phyloP scores from a whole-genome alignment of 2,888 invertebrate genomes.

The Thecocarcelia acutangulata region DNA sequence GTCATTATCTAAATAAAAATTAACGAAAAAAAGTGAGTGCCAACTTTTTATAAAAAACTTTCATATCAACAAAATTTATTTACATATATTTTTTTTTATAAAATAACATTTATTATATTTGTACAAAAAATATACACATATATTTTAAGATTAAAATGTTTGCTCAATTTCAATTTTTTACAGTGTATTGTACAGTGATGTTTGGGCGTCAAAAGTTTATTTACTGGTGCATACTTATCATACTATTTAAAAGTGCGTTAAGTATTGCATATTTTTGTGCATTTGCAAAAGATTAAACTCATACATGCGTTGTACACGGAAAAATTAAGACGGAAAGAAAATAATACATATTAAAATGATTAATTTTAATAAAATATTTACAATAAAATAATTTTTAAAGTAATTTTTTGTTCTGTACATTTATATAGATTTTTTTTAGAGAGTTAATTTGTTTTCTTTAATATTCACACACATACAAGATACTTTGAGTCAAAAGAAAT shows the following conservation, averaged over 20 bases:
- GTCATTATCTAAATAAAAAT: slow-evolving; percentile 89
- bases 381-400: slow-evolving; percentile 46
- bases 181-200: slow-evolving; percentile 44
- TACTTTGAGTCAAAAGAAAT: slow-evolving; percentile 80
- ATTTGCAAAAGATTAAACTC: slow-evolving; percentile 17
- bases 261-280: slow-evolving; percentile 57
- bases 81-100: slow-evolving; percentile 8
- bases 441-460: slow-evolving; percentile 70
- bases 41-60: too few species aligned
- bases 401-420: slow-evolving; percentile 71
- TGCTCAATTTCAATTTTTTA: slow-evolving; percentile 29
- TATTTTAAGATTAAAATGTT: slow-evolving; percentile 38
- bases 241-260: slow-evolving; percentile 46
- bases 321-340: slow-evolving; percentile 47
- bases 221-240: slow-evolving; percentile 56
- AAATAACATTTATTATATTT: slow-evolving; percentile 70
- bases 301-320: slow-evolving; percentile 61
- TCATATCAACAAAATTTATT: slow-evolving; percentile 1
- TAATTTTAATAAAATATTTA: slow-evolving; percentile 45
- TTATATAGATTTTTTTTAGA: slow-evolving; percentile 48
- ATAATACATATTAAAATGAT: slow-evolving; percentile 22
- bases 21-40: background rate
- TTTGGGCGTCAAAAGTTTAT: slow-evolving; percentile 1
- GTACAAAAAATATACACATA: slow-evolving; percentile 45
- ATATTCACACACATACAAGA: slow-evolving; percentile 82